Conservation (phyloP, 2,797 vertebrate species). For the Harpagifer antarcticus region DNA sequence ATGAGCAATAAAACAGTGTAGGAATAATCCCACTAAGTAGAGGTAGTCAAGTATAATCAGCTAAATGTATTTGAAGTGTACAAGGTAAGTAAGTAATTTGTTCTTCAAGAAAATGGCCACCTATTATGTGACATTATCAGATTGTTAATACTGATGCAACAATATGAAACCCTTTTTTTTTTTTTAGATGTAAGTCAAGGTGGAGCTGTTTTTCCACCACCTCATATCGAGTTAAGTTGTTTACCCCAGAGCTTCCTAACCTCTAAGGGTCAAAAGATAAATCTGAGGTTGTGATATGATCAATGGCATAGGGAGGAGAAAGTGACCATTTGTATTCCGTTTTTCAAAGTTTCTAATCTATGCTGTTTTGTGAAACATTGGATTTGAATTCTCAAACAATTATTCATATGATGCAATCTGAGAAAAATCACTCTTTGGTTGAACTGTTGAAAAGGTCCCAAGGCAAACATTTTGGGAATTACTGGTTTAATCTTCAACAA, state of each 20-base stretch:
- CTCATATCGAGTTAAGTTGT: background rate
- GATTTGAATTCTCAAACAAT: background rate
- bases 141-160: background rate
- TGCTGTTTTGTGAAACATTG: background rate
- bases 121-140: background rate
- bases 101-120: background rate
- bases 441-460: background rate
- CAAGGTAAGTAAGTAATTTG: background rate
- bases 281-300: background rate
- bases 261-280: background rate
- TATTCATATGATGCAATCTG: background rate
- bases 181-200: background rate
- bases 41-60: background rate
- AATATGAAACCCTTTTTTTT: slow-evolving; percentile 5
- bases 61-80: background rate
- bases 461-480: background rate
- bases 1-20: background rate
- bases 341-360: background rate
- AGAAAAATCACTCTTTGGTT: background rate
- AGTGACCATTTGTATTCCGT: background rate
- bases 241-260: background rate
- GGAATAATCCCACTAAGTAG: background rate
- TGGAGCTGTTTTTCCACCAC: background rate
- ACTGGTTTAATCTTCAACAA: background rate
- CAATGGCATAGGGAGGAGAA: background rate